Evolutionary conservation across 2,888 invertebrate species (phyloP).

Genomic region (Pheosia tremula): DNA sequence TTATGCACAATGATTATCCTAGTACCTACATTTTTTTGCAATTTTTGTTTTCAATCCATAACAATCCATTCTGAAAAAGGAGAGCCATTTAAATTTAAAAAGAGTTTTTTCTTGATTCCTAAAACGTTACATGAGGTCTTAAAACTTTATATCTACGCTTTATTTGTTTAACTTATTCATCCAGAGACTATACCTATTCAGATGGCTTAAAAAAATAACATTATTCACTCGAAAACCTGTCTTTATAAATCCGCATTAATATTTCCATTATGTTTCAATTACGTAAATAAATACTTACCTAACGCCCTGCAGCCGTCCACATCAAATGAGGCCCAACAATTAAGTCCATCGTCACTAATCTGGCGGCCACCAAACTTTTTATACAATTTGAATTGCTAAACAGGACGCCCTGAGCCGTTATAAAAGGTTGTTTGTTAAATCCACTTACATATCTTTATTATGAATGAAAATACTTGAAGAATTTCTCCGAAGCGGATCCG

Average conservation of each 20-base stretch:
- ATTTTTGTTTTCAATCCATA: no score
- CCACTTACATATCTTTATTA: constrained; percentile 48
- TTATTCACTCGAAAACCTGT: no score
- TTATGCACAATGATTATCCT: no score
- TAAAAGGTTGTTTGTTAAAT: constrained; percentile 44
- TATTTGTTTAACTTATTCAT: no score
- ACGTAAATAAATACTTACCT: constrained; percentile 11
- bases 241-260: constrained; percentile 2
- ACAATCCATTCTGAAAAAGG: no score
- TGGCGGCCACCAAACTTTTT: constrained; percentile 37
- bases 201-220: no score
- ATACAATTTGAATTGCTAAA: constrained; percentile 57
- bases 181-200: no score
- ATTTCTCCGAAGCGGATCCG: constrained; percentile 11
- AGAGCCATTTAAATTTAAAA: no score
- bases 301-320: constrained; percentile 10
- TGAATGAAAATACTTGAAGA: constrained; percentile 47
- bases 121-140: no score
- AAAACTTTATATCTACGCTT: no score
- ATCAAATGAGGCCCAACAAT: constrained; percentile 41
- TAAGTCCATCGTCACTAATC: constrained; percentile 45
- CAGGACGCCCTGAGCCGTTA: constrained; percentile 39
- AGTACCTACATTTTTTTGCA: no score
- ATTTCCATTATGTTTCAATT: background rate
- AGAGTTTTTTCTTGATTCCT: no score